These are phyloP conservation scores for Leptoclinus maculatus DNA, from an alignment of 2,797 vertebrate genomes.

Conservation along the genomic window DNA sequence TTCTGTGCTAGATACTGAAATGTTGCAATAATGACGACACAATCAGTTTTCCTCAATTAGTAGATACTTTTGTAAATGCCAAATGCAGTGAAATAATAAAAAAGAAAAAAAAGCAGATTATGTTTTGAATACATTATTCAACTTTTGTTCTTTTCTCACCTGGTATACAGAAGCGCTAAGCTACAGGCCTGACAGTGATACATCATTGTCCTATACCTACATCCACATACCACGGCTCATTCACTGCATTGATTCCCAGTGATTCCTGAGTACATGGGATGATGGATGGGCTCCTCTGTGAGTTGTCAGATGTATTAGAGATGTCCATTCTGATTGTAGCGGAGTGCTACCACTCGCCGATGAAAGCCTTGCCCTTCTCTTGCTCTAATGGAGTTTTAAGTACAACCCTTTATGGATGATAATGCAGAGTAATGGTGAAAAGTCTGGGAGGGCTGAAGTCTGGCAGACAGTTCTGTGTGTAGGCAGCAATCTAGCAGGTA, in stretches of 20 bases:
- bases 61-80: constrained; percentile 6
- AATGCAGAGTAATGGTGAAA: constrained; percentile 81
- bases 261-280: constrained; percentile 60
- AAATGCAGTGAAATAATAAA: neutral
- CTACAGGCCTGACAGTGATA: constrained; percentile 40
- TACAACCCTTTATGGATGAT: constrained; percentile 77
- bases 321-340: constrained; percentile 74
- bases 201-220: constrained; percentile 25
- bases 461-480: constrained; percentile 57
- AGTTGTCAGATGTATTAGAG: constrained; percentile 68
- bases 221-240: constrained; percentile 48
- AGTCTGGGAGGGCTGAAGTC: constrained; percentile 63
- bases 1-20: neutral
- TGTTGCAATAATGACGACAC: neutral
- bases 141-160: constrained; percentile 18
- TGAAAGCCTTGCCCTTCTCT: constrained; percentile 73
- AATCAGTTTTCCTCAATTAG: neutral
- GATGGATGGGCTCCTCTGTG: constrained; percentile 67
- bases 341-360: constrained; percentile 77
- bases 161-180: neutral
- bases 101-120: neutral
- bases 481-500: constrained; percentile 61
- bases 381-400: constrained; percentile 83
- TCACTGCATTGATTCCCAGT: constrained; percentile 62
- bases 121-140: constrained; percentile 13